A percentile compares a stretch with the other conserved stretches of the same genome.
These are phyloP conservation scores for Tetrax tetrax DNA, from an alignment of 2,113 vertebrate genomes.

Conservation along the genomic window DNA sequence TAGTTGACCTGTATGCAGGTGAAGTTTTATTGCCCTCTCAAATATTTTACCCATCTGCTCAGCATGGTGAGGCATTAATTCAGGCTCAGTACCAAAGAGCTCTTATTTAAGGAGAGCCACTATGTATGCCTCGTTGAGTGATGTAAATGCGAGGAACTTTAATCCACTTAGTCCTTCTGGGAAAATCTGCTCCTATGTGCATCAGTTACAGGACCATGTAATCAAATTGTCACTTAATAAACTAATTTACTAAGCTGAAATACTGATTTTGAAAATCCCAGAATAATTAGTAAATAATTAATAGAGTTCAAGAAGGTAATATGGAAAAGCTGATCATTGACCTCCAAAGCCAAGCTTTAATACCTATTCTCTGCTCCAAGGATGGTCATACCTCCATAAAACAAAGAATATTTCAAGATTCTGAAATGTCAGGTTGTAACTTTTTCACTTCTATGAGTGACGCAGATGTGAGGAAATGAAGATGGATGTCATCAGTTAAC, in stretches of 20 bases:
- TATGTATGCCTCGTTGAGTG: accelerated
- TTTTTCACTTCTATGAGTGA: not conserved
- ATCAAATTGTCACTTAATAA: not conserved
- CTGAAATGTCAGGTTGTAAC: not conserved
- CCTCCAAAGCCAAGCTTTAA: not conserved
- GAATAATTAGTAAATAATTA: not conserved
- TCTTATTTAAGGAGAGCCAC: not conserved
- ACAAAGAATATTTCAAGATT: not conserved
- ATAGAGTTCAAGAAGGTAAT: not conserved
- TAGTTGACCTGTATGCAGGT: not conserved
- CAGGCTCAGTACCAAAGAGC: not conserved
- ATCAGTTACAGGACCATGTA: not conserved
- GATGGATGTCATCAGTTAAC: not conserved
- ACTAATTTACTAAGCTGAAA: not conserved
- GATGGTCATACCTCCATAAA: not conserved
- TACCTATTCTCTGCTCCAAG: not conserved
- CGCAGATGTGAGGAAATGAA: not conserved
- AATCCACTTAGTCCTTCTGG: not conserved
- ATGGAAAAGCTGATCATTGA: not conserved
- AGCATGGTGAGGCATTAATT: not conserved
- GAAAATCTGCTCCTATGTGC: not conserved
- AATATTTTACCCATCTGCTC: not conserved
- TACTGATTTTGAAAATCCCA: not conserved
- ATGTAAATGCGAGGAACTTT: not conserved
- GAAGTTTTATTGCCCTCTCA: not conserved